Conservation (phyloP, 1,140 invertebrate genomes). For the Eubasilissa regina region DNA sequence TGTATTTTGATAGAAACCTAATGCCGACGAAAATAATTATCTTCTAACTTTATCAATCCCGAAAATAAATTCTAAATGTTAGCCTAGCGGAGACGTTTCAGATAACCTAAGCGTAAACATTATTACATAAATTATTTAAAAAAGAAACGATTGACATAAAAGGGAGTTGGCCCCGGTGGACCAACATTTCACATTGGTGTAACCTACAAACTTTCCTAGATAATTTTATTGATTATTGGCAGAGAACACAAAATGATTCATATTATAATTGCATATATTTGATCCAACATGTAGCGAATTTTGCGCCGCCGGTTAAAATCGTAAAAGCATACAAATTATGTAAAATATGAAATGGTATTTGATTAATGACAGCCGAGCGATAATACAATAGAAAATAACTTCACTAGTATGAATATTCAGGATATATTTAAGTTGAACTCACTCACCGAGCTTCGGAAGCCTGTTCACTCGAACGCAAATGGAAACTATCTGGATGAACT, state of each 20-base stretch:
- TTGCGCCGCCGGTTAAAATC: not conserved
- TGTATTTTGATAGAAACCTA: too few species aligned
- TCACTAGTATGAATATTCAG: not conserved
- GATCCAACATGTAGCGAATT: not conserved
- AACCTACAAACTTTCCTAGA: slow-evolving; percentile 10
- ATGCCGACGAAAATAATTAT: not conserved
- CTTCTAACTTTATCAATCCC: too few species aligned
- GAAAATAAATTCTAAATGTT: too few species aligned
- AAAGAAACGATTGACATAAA: not conserved
- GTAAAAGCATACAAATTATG: not conserved
- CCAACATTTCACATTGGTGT: slow-evolving; percentile 12
- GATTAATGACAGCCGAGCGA: slow-evolving; percentile 3
- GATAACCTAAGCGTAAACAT: not conserved
- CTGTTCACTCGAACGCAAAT: slow-evolving; percentile 47
- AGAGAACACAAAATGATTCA: not conserved
- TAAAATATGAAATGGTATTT: not conserved
- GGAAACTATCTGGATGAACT: slow-evolving; percentile 48
- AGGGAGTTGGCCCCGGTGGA: not conserved
- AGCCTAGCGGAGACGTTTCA: too few species aligned
- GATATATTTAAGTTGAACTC: slow-evolving; percentile 9
- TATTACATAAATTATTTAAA: not conserved
- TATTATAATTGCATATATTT: slow-evolving; percentile 2
- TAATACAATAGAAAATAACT: slow-evolving; percentile 2
- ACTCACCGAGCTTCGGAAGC: slow-evolving; percentile 44
- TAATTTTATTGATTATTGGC: not conserved